Percentiles rank a stretch among this genome's conserved stretches.
These are phyloP conservation scores for Microtus richardsoni DNA, from an alignment of 2,113 vertebrate genomes.

Conservation along the genomic window DNA sequence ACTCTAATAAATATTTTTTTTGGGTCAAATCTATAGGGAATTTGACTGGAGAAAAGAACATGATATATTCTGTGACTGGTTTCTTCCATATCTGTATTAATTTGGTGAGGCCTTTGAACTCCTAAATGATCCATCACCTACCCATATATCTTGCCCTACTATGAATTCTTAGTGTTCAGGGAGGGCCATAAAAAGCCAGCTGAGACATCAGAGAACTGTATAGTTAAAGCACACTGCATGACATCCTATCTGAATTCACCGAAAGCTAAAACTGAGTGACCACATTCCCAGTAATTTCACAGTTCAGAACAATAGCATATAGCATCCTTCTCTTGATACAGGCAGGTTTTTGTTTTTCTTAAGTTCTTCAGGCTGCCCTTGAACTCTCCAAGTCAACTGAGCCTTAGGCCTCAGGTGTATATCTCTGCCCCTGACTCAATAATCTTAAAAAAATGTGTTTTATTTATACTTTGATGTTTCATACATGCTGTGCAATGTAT, in stretches of 20 bases:
- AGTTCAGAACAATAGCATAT: background rate
- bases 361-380: background rate
- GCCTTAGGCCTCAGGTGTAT: background rate
- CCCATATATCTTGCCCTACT: background rate
- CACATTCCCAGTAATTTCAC: background rate
- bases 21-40: slow-evolving; percentile 18
- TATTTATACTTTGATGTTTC: background rate
- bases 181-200: background rate
- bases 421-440: background rate
- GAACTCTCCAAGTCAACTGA: background rate
- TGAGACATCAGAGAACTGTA: slow-evolving; percentile 32
- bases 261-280: background rate
- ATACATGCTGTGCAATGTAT: background rate
- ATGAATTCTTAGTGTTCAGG: background rate
- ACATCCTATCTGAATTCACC: background rate
- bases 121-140: background rate
- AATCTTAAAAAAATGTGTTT: background rate
- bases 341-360: background rate
- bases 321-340: background rate
- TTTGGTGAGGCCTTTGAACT: background rate
- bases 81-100: background rate
- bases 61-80: slow-evolving; percentile 4
- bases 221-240: background rate
- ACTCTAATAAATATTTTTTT: background rate
- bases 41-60: background rate